Base-by-base conservation (phyloP, 2,888 invertebrate species). In the Gastrophysa polygoni region DNA sequence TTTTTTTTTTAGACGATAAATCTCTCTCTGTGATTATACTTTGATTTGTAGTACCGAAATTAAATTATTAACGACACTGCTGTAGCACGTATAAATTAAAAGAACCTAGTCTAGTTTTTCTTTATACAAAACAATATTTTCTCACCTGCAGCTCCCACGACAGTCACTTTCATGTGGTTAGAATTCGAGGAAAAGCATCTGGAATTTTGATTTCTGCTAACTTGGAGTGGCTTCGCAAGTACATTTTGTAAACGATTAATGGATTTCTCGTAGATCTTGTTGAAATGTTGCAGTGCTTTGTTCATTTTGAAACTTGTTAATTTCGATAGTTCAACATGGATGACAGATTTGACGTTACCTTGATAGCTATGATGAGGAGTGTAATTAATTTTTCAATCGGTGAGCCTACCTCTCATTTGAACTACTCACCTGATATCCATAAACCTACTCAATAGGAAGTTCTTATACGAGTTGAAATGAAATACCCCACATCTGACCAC, bases 141-240 rank as follows among this genome's bases (percentile, higher is more conserved):
- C 54, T 55, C 69, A 75, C 76, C 75, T 71, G 71, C 72, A 50
- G 72, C 75, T 55, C 76, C 76, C 3, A 76, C 61, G 44, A 76
- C 62, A 17, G 75, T 71, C 1, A 76, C 76, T 70, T 75, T 75
- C 69, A 76, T 71, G 18, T 46, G 46, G 49, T 65, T 68, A 56
- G 60, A 10, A 29, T 57, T 58, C 11, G 62, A 49, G n/a, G 57
- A 18, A 50, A 49, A 56, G 17, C n/a, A 54, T 43, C 60, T 63
- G 17, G 21, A 49, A 46, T 20, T 34, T 18, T 29, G 46, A 38
- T 32, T 46, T 2, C 32, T 32, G 34, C 17, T 38, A 1, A 28
- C 18, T 14, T 57, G 24, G 47, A 34, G n/a, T 24, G 50, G 10
- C 20, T 32, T 24, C n/a, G 28, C 11, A 1, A 54, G 16, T 29